A percentile compares a stretch with the other conserved stretches of the same genome.
Evolutionary conservation across 1,140 invertebrate genomes (phyloP).

Genomic region (Bombus consobrinus): DNA sequence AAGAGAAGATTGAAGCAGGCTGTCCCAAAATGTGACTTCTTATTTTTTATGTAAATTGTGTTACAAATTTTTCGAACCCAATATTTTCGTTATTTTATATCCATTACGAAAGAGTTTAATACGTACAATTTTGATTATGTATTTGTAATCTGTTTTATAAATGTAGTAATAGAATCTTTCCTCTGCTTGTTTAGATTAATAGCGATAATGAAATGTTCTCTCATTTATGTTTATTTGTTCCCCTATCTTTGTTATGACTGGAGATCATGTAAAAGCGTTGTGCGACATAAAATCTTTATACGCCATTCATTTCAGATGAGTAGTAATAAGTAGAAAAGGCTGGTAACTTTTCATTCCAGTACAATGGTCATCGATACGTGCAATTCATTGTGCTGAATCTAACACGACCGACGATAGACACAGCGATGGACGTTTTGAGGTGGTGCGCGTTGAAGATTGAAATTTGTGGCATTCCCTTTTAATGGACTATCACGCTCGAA

Average conservation of each 20-base stretch:
- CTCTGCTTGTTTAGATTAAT: too few relatives aligned
- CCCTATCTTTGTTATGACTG: neutral
- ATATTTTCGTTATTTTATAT: neutral
- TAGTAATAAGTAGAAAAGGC: neutral
- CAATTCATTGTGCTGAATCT: slow-evolving; percentile 11
- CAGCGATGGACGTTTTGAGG: neutral
- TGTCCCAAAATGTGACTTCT: too few relatives aligned
- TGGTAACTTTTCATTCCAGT: neutral
- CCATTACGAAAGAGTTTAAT: too few relatives aligned
- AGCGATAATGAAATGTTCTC: neutral
- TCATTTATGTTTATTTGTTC: neutral
- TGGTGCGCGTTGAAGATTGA: neutral
- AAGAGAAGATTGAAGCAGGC: too few relatives aligned
- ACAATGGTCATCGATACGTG: slow-evolving; percentile 1
- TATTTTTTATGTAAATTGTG: too few relatives aligned
- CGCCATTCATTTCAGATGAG: neutral
- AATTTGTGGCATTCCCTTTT: slow-evolving; percentile 23
- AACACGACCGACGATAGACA: neutral
- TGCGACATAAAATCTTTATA: neutral
- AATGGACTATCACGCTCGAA: slow-evolving; percentile 21
- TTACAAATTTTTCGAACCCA: too few relatives aligned
- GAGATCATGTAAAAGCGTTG: neutral
- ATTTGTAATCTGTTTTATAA: too few relatives aligned
- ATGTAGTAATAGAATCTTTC: too few relatives aligned
- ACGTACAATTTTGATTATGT: too few relatives aligned